Evolutionary conservation across 2,113 vertebrate genomes (phyloP).

Genomic region (Andinoacara biseriatus): DNA sequence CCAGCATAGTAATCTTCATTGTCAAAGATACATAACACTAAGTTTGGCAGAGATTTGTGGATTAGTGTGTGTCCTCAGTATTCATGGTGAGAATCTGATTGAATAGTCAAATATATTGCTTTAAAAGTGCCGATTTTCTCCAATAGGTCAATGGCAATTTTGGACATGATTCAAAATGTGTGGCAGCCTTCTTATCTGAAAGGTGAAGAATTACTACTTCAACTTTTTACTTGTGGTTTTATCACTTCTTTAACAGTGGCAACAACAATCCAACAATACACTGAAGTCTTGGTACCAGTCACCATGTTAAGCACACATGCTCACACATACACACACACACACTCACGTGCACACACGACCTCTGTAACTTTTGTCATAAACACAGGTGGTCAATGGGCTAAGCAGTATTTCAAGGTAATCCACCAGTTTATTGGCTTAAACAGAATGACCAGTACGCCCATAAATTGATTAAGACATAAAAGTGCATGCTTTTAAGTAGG

Average conservation of each 20-base stretch:
- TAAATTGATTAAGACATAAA: slow-evolving; percentile 80
- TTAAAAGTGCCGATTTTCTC: neutral
- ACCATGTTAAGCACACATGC: neutral
- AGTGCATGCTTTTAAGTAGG: slow-evolving; percentile 66
- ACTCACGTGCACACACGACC: slow-evolving; percentile 2
- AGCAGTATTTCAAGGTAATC: slow-evolving; percentile 75
- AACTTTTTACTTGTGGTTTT: neutral
- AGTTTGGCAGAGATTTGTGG: neutral
- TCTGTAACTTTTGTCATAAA: slow-evolving; percentile 62
- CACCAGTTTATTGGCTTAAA: slow-evolving; percentile 74
- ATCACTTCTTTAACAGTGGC: neutral
- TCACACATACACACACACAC: neutral
- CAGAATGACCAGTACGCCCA: slow-evolving; percentile 75
- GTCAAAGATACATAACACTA: no score
- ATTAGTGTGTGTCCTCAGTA: neutral
- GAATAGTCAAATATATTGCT: neutral
- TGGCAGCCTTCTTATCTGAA: neutral
- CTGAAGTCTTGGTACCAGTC: neutral
- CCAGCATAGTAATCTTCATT: no score
- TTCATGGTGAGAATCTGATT: neutral
- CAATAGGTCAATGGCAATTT: neutral
- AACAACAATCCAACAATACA: neutral
- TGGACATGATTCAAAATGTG: neutral
- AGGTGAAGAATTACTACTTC: neutral
- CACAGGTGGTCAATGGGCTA: slow-evolving; percentile 59